These are phyloP conservation scores for Drosophila mercatorum DNA, from an alignment of 2,888 invertebrate species.

Conservation along the genomic window DNA sequence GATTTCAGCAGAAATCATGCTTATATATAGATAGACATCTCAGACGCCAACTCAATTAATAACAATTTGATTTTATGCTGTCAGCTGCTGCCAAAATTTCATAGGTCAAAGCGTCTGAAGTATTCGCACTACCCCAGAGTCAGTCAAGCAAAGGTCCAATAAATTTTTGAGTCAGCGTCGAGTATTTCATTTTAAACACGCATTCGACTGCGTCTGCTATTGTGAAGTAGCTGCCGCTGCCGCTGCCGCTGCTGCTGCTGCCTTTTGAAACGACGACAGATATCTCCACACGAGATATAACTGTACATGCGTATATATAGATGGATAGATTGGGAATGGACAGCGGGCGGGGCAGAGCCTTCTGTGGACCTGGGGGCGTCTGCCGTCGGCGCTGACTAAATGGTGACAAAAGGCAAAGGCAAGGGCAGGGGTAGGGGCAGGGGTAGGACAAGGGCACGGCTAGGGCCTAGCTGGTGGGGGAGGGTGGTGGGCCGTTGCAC, in stretches of 20 bases:
- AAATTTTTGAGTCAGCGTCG: conserved; percentile 72
- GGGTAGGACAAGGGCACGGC: neutral
- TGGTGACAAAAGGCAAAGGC: conserved; percentile 57
- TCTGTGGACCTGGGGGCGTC: conserved; percentile 41
- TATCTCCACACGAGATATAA: conserved; percentile 61
- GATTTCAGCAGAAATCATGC: neutral
- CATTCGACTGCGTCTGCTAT: conserved; percentile 54
- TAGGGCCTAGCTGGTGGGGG: neutral
- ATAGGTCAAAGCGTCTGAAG: conserved; percentile 2
- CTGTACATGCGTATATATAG: conserved; percentile 27
- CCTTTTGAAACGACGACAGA: conserved; percentile 66
- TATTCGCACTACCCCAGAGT: conserved; percentile 19
- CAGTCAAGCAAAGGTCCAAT: conserved; percentile 35
- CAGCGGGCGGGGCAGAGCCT: neutral
- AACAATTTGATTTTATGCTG: conserved; percentile 5
- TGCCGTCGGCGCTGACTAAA: conserved; percentile 62
- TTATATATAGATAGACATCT: neutral
- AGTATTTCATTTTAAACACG: conserved; percentile 79
- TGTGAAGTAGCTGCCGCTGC: conserved; percentile 37
- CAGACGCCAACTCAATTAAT: neutral
- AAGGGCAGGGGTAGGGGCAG: conserved; percentile 29
- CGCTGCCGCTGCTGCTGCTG: conserved; percentile 31
- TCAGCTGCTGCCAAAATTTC: neutral
- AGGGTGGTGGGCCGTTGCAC: conserved; percentile 16
- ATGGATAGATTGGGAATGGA: conserved; percentile 68